Conservation (phyloP, 1,140 invertebrate genomes). For the Drosophila prosaltans region DNA sequence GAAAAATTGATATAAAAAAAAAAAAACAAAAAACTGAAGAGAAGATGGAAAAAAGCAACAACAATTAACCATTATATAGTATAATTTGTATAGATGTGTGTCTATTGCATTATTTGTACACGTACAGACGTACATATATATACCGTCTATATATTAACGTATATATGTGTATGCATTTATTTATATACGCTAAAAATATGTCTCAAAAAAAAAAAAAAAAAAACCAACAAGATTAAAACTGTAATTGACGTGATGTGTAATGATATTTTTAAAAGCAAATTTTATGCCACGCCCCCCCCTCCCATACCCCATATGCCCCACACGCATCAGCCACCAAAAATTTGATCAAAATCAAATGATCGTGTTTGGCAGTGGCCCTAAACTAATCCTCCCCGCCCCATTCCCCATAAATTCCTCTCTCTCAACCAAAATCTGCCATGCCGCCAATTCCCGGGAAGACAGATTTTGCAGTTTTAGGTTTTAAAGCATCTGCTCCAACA, state of each 20-base stretch:
- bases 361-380: neutral
- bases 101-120: conserved; percentile 81
- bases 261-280: conserved; percentile 82
- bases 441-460: neutral
- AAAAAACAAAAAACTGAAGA: conserved; percentile 27
- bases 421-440: neutral
- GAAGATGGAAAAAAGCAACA: conserved; percentile 38
- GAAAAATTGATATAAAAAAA: conserved; percentile 40
- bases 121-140: conserved; percentile 64
- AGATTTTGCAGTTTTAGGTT: neutral
- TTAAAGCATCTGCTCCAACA: too few species aligned
- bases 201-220: conserved; percentile 54
- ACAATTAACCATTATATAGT: conserved; percentile 76
- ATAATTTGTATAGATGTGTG: conserved; percentile 82
- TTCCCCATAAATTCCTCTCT: neutral
- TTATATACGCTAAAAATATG: conserved; percentile 74
- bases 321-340: conserved; percentile 14
- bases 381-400: neutral
- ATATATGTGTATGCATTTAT: conserved; percentile 71
- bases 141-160: conserved; percentile 58
- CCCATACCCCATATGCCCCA: neutral
- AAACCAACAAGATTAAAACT: conserved; percentile 59
- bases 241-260: conserved; percentile 82
- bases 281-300: conserved; percentile 64
- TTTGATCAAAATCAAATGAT: neutral